Conservation (phyloP, 2,888 invertebrate genomes). For the Agriotes lineatus region DNA sequence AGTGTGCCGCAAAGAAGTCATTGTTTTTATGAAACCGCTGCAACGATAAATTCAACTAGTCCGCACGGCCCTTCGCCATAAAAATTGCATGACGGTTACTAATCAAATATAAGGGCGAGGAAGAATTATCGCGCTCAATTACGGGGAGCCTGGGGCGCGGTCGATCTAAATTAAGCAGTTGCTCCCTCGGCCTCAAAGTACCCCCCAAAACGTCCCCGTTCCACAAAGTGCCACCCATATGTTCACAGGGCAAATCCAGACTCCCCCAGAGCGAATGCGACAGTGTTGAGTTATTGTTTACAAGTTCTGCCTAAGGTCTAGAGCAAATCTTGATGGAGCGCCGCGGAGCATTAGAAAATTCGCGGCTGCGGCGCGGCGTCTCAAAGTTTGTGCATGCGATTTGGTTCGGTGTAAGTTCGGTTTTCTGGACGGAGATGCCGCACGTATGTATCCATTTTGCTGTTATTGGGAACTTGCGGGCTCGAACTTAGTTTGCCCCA, state of each 20-base stretch:
- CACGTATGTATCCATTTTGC: background rate
- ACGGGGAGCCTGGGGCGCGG: slow-evolving; percentile 26
- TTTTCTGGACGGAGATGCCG: background rate
- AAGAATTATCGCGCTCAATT: slow-evolving; percentile 33
- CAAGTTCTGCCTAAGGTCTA: slow-evolving; percentile 28
- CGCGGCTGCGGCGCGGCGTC: too few relatives aligned
- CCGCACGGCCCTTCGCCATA: background rate
- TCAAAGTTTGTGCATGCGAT: slow-evolving; percentile 8
- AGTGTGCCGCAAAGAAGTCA: too few relatives aligned
- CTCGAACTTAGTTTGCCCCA: background rate
- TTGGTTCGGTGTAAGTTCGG: background rate
- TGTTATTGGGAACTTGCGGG: background rate
- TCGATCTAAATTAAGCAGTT: slow-evolving; percentile 35
- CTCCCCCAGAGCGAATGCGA: slow-evolving; percentile 26
- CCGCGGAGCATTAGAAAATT: slow-evolving; percentile 30
- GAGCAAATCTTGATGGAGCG: slow-evolving; percentile 26
- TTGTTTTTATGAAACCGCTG: too few relatives aligned
- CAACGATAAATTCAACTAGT: too few relatives aligned
- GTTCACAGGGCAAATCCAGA: slow-evolving; percentile 29
- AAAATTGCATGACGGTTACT: slow-evolving; percentile 16
- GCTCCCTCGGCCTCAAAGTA: slow-evolving; percentile 28
- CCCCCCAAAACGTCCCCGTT: slow-evolving; percentile 27
- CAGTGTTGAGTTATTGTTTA: slow-evolving; percentile 37
- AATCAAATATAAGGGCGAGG: slow-evolving; percentile 30
- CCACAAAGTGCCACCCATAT: slow-evolving; percentile 29